phyloP scores from a whole-genome alignment of 2,888 invertebrate species.

The Synanthedon andrenaeformis region DNA sequence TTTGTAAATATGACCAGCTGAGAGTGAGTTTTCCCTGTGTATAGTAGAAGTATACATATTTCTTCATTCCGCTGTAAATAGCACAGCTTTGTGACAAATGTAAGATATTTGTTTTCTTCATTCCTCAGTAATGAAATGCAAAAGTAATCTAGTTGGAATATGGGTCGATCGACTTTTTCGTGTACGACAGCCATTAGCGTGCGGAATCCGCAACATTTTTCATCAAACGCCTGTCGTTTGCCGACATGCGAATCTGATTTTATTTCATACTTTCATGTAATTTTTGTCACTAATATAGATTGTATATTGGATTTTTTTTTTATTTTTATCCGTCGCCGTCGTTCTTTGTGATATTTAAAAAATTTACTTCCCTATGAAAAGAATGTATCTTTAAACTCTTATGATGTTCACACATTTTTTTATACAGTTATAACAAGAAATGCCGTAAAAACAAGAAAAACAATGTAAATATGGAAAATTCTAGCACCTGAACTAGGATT shows the following conservation, averaged over 20 bases:
- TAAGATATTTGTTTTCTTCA: neutral
- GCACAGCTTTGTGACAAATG: neutral
- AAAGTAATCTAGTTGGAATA: slow-evolving; percentile 19
- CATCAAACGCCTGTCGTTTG: slow-evolving; percentile 39
- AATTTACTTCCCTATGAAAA: neutral
- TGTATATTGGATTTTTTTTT: too few species aligned
- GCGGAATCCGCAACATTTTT: slow-evolving; percentile 39
- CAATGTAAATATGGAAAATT: too few species aligned
- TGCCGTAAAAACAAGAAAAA: too few species aligned
- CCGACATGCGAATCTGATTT: slow-evolving; percentile 37
- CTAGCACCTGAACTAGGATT: too few species aligned
- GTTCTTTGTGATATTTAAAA: slow-evolving; percentile 1
- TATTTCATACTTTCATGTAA: neutral
- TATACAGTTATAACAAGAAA: too few species aligned
- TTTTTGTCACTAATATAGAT: too few species aligned
- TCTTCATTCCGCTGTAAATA: neutral
- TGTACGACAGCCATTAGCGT: slow-evolving; percentile 45
- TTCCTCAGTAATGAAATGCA: slow-evolving; percentile 3
- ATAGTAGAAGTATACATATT: too few species aligned
- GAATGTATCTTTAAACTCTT: too few species aligned
- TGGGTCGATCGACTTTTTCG: slow-evolving; percentile 41
- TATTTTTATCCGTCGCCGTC: too few species aligned
- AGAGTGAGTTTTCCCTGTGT: too few species aligned
- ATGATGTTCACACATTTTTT: too few species aligned
- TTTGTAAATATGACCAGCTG: too few species aligned